A percentile compares a stretch with the other conserved stretches of the same genome.
These are phyloP conservation scores for Berghia stephanieae DNA, from an alignment of 1,140 invertebrate species.

Conservation along the genomic window DNA sequence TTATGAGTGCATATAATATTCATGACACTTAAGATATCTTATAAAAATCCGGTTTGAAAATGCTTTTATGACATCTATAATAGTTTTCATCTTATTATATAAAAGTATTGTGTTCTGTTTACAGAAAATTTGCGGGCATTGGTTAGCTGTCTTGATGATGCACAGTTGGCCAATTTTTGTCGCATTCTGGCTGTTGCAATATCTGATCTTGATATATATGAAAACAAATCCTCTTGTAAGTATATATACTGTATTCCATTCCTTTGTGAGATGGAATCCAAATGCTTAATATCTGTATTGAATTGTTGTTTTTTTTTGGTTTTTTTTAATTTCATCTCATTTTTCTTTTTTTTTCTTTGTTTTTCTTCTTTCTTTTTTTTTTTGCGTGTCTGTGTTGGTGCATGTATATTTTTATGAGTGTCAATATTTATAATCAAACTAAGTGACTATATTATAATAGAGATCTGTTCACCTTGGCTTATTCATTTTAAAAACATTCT, in stretches of 20 bases:
- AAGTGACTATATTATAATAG: no score
- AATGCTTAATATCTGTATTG: not conserved
- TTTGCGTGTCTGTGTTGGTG: not conserved
- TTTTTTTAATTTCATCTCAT: no score
- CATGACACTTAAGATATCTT: not conserved
- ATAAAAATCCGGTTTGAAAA: not conserved
- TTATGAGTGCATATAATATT: not conserved
- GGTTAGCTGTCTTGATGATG: constrained; percentile 57
- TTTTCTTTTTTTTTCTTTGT: no score
- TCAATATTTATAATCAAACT: not conserved
- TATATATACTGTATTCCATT: no score
- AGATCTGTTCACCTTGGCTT: no score
- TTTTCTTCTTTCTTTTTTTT: not conserved
- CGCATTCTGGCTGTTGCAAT: constrained; percentile 65
- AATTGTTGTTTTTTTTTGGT: not conserved
- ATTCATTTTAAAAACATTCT: no score
- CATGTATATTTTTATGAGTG: not conserved
- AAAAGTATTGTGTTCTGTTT: constrained; percentile 19
- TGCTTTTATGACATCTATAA: constrained; percentile 25
- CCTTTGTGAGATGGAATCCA: no score
- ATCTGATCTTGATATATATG: constrained; percentile 66
- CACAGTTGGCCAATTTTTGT: constrained; percentile 64
- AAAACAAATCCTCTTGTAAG: constrained; percentile 66
- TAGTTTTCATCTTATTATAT: not conserved
- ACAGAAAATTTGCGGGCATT: constrained; percentile 60